Evolutionary conservation across 1,140 invertebrate genomes (phyloP).

Genomic region (Zaprionus ghesquierei): DNA sequence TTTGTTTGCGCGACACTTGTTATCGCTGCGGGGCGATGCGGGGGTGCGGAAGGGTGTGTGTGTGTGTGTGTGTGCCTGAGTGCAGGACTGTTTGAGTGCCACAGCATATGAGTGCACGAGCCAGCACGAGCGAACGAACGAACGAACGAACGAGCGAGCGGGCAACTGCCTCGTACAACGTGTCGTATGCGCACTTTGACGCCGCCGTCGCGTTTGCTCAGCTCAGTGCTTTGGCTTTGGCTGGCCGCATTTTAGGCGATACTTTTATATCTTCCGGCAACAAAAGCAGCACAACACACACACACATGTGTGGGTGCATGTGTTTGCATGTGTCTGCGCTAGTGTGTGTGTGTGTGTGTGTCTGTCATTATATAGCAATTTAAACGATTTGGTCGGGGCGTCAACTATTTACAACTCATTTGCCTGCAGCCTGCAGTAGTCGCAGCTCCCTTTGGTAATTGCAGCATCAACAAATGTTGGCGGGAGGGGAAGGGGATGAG

Average conservation of each 20-base stretch:
- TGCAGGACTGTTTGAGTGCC: background rate
- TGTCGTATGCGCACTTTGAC: constrained; percentile 78
- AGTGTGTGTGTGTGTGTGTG: constrained; percentile 18
- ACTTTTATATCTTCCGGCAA: constrained; percentile 54
- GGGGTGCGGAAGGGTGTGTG: background rate
- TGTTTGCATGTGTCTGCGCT: constrained; percentile 13
- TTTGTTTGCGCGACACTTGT: constrained; percentile 75
- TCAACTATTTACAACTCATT: constrained; percentile 60
- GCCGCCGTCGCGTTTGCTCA: constrained; percentile 45
- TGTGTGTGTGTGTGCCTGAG: background rate
- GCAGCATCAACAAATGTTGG: constrained; percentile 70
- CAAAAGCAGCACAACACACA: constrained; percentile 21
- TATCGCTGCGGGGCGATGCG: constrained; percentile 44
- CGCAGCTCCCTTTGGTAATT: constrained; percentile 63
- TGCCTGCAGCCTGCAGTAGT: constrained; percentile 42
- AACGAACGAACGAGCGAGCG: background rate
- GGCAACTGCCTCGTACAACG: constrained; percentile 32
- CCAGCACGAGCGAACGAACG: background rate
- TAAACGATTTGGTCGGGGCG: constrained; percentile 66
- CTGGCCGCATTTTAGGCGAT: constrained; percentile 52
- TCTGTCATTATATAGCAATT: constrained; percentile 72
- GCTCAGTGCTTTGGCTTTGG: no score
- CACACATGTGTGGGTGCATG: constrained; percentile 13
- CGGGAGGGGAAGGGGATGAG: constrained; percentile 2
- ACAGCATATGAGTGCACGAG: background rate